These are phyloP conservation scores for Bhutanitis thaidina DNA, from an alignment of 2,888 invertebrate genomes.

Conservation along the genomic window DNA sequence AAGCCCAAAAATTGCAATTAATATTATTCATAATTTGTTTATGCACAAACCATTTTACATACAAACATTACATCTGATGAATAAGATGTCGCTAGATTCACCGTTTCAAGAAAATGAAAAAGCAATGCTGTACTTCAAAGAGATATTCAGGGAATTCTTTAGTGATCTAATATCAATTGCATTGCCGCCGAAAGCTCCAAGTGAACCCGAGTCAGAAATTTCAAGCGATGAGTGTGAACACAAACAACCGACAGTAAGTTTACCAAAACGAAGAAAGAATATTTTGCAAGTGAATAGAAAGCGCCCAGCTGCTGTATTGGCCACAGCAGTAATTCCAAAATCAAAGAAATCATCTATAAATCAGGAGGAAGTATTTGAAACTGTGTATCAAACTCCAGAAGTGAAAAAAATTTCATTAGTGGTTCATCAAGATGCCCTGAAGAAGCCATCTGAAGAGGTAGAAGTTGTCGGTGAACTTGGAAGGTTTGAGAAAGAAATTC, in stretches of 20 bases:
- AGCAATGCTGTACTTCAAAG: slow-evolving; percentile 52
- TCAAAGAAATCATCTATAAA: slow-evolving; percentile 42
- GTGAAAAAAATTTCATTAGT: slow-evolving; percentile 66
- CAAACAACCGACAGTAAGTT: slow-evolving; percentile 32
- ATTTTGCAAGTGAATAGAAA: slow-evolving; percentile 57
- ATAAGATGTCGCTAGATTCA: slow-evolving; percentile 93
- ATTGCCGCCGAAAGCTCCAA: slow-evolving; percentile 31
- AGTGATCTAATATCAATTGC: slow-evolving; percentile 39
- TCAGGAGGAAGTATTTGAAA: slow-evolving; percentile 67
- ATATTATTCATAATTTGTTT: slow-evolving; percentile 87
- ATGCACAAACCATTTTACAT: slow-evolving; percentile 90
- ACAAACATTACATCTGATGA: slow-evolving; percentile 94
- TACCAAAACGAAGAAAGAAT: slow-evolving; percentile 53
- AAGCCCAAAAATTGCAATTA: slow-evolving; percentile 84
- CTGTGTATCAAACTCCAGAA: slow-evolving; percentile 48
- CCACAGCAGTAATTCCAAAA: slow-evolving; percentile 44
- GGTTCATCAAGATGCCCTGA: slow-evolving; percentile 58
- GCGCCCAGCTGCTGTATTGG: slow-evolving; percentile 41
- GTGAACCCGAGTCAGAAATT: slow-evolving; percentile 67
- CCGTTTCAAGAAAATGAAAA: slow-evolving; percentile 84
- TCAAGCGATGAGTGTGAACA: slow-evolving; percentile 60
- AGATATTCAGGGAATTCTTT: slow-evolving; percentile 52
- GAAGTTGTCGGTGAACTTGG: slow-evolving; percentile 65
- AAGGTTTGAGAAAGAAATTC: slow-evolving; percentile 59
- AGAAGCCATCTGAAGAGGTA: slow-evolving; percentile 48